Evolutionary conservation across 1,140 invertebrate species (phyloP).

Genomic region (Zaprionus davidi): DNA sequence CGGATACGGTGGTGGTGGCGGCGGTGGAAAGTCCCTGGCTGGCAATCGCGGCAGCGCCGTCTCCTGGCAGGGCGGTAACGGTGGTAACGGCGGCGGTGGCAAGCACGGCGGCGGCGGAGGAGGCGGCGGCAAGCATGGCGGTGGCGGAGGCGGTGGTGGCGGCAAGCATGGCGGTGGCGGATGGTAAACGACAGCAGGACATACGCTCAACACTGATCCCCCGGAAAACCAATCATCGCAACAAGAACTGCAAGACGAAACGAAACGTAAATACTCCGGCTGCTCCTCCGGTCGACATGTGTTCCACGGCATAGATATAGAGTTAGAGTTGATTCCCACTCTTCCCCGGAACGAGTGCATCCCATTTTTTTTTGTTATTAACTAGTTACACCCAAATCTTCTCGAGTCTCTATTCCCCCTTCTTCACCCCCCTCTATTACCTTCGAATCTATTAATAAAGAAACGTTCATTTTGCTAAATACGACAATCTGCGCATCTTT

Average conservation of each 20-base stretch:
- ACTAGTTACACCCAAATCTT: slow-evolving; percentile 43
- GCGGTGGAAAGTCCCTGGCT: slow-evolving; percentile 53
- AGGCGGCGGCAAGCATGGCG: slow-evolving; percentile 46
- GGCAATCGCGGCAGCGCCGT: slow-evolving; percentile 59
- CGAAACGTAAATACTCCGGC: slow-evolving; percentile 41
- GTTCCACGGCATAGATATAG: slow-evolving; percentile 58
- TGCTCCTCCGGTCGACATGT: slow-evolving; percentile 38
- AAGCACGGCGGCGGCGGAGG: slow-evolving; percentile 34
- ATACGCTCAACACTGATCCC: background rate
- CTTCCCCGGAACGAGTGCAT: slow-evolving; percentile 14
- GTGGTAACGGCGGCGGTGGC: slow-evolving; percentile 26
- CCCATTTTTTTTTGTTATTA: slow-evolving; percentile 19
- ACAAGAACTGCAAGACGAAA: slow-evolving; percentile 31
- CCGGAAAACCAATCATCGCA: slow-evolving; percentile 2
- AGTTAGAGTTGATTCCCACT: slow-evolving; percentile 26
- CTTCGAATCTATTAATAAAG: slow-evolving; percentile 57
- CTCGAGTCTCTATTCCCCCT: slow-evolving; percentile 18
- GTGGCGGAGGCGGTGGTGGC: slow-evolving; percentile 41
- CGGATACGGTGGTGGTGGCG: slow-evolving; percentile 35
- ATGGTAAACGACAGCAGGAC: slow-evolving; percentile 41
- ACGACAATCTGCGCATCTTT: background rate
- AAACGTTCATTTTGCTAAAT: slow-evolving; percentile 27
- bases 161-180: slow-evolving; percentile 61
- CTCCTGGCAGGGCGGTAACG: slow-evolving; percentile 47
- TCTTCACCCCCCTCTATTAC: slow-evolving; percentile 3